Conservation (phyloP, 1,140 invertebrate genomes). For the Apis florea region DNA sequence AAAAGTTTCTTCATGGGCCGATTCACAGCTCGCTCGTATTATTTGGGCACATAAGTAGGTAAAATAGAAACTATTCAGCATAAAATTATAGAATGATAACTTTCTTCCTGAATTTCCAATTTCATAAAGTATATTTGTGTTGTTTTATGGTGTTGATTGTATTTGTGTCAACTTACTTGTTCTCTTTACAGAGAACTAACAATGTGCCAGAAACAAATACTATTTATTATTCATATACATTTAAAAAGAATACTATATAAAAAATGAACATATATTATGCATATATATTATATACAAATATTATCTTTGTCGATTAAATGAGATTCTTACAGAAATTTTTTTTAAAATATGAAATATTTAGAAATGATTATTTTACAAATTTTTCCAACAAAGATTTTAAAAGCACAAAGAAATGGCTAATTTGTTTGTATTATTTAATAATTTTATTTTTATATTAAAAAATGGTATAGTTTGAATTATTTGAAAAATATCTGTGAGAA, state of each 20-base stretch:
- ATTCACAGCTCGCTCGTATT: conserved; percentile 31
- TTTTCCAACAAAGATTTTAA: background rate
- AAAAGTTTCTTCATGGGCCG: conserved; percentile 28
- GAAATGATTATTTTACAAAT: conserved; percentile 14
- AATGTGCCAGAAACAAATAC: conserved; percentile 72
- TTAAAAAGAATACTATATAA: conserved; percentile 50
- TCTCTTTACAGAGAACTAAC: conserved; percentile 60
- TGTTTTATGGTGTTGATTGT: conserved; percentile 54
- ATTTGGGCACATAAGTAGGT: conserved; percentile 24
- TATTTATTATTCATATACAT: conserved; percentile 73
- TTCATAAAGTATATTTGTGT: conserved; percentile 32
- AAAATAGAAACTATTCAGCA: conserved; percentile 37
- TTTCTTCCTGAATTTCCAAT: conserved; percentile 40
- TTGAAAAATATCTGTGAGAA: conserved; percentile 54
- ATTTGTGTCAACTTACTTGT: conserved; percentile 58
- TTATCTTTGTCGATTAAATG: conserved; percentile 58
- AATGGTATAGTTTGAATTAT: conserved; percentile 10
- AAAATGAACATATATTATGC: conserved; percentile 54
- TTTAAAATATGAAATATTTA: conserved; percentile 16
- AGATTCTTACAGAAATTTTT: conserved; percentile 44
- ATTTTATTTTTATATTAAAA: background rate
- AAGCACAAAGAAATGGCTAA: background rate
- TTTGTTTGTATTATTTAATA: background rate
- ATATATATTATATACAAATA: conserved; percentile 64
- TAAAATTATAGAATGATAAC: conserved; percentile 45